A percentile compares a stretch with the other conserved stretches of the same genome.
These are phyloP conservation scores for Dromas ardeola DNA, from an alignment of 2,113 vertebrate genomes.

Conservation along the genomic window DNA sequence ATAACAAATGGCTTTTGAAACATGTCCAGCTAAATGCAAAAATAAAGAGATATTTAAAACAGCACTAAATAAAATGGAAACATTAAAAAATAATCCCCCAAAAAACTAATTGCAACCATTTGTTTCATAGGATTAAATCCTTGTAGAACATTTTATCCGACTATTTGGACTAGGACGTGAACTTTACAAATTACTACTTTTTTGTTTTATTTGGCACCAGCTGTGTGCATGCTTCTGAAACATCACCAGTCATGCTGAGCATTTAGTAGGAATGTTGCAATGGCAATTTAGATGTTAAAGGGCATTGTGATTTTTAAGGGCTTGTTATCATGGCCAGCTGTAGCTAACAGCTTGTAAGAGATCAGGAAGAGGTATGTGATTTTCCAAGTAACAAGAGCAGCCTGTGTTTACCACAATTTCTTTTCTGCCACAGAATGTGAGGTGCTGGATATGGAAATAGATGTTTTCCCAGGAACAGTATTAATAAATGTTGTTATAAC, in stretches of 20 bases:
- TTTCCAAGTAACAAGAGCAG: conserved; percentile 39
- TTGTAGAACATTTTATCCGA: background rate
- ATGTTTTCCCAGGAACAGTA: background rate
- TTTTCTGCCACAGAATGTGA: background rate
- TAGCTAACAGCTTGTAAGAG: conserved; percentile 55
- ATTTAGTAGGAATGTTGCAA: conserved; percentile 49
- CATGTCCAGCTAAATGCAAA: background rate
- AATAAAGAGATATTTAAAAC: conserved; percentile 10
- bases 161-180: background rate
- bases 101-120: conserved; percentile 48
- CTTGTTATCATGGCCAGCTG: conserved; percentile 55
- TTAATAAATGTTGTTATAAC: background rate
- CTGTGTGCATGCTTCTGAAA: conserved; percentile 60
- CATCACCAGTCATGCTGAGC: conserved; percentile 40
- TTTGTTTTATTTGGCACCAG: conserved; percentile 24
- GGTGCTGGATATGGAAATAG: background rate
- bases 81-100: conserved; percentile 3
- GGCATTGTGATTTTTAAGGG: conserved; percentile 48
- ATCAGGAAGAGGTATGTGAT: conserved; percentile 44
- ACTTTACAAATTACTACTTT: conserved; percentile 30
- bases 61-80: conserved; percentile 36
- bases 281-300: conserved; percentile 60
- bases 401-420: background rate
- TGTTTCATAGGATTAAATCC: conserved; percentile 34
- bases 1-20: conserved; percentile 43